Evolutionary conservation across 2,797 vertebrate species (phyloP), one percentile per base, ranked within the genome.

Genomic region (Urosaurus nigricauda): DNA sequence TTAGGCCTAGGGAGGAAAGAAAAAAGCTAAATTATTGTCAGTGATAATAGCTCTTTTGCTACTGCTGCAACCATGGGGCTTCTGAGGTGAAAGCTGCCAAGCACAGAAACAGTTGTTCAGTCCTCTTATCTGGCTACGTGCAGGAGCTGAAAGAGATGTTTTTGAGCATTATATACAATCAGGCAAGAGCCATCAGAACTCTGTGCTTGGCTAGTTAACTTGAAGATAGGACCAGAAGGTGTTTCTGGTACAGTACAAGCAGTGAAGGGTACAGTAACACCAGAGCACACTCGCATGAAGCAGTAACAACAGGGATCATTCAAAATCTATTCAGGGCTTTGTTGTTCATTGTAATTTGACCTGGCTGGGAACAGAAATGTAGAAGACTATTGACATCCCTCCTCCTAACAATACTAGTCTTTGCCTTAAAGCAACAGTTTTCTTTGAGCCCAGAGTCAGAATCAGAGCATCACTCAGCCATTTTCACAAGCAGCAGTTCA

Each of bases 31-130:
- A 26, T 37, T 75, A 8, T 11, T n/a, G 63, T 82, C 63, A 71
- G 26, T 71, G 32, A 9, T 58, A 73, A 17, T 13, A 14, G 7
- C 24, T 37, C 29, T 29, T 68, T 58, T 53, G 51, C 29, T 70
- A 2, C 5, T 19, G 14, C 4, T 56, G 32, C 71, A 85, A 91
- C 85, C 37, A 0, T 75, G 70, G 81, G 82, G 75, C 74, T 89
- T 79, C 13, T 8, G 80, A 86, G 82, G 65, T 71, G 86, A 90
- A 91, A 86, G 87, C 77, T 85, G 82, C 80, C 91, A 93, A 90
- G 94, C 81, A 95, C n/a, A n/a, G n/a, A 91, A 70, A 17, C 63
- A 92, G 85, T 90, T 91, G 91, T 93, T 93, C 82, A 40, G 70
- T 90, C 60, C 0, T 0, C 90, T 94, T 93, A 94, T 91, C 92